Percentiles rank a stretch among this genome's conserved stretches.
Evolutionary conservation across 2,888 invertebrate species (phyloP).

Genomic region (Tryphoninae sp.): DNA sequence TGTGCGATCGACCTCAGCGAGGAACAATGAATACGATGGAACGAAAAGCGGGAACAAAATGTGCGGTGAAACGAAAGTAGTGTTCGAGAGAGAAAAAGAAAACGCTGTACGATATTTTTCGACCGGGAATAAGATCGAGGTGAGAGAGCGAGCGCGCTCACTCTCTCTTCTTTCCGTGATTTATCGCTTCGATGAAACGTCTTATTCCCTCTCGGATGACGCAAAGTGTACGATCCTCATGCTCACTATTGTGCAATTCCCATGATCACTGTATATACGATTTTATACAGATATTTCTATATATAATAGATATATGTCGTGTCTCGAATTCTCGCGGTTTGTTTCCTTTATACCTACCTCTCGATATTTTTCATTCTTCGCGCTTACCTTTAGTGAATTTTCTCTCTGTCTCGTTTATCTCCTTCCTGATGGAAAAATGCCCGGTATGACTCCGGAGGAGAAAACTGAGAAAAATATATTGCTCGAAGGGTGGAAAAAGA

Average conservation of each 20-base stretch:
- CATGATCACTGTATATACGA: slow-evolving; percentile 10
- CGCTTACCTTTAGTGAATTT: not conserved
- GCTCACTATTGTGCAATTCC: not conserved
- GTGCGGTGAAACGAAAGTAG: slow-evolving; percentile 46
- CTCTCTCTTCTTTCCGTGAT: slow-evolving; percentile 49
- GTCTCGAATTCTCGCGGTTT: slow-evolving; percentile 21
- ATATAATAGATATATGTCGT: not conserved
- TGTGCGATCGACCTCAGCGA: slow-evolving; percentile 55
- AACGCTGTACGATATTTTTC: slow-evolving; percentile 50
- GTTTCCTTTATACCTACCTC: not conserved
- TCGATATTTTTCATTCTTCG: slow-evolving; percentile 1
- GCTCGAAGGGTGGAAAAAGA: not conserved
- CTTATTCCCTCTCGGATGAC: slow-evolving; percentile 52
- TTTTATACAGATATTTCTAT: slow-evolving; percentile 15
- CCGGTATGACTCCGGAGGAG: not conserved
- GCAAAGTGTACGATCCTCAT: slow-evolving; percentile 42
- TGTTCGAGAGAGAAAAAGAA: slow-evolving; percentile 30
- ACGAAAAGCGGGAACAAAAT: slow-evolving; percentile 43
- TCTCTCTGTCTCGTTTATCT: not conserved
- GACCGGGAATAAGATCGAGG: slow-evolving; percentile 55
- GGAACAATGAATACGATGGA: slow-evolving; percentile 53
- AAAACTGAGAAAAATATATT: not conserved
- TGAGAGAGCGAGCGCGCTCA: slow-evolving; percentile 22
- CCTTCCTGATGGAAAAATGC: not conserved
- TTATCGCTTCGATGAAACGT: slow-evolving; percentile 57